Base-by-base conservation (phyloP, 1,140 invertebrate species). In the Melitaea cinxia region DNA sequence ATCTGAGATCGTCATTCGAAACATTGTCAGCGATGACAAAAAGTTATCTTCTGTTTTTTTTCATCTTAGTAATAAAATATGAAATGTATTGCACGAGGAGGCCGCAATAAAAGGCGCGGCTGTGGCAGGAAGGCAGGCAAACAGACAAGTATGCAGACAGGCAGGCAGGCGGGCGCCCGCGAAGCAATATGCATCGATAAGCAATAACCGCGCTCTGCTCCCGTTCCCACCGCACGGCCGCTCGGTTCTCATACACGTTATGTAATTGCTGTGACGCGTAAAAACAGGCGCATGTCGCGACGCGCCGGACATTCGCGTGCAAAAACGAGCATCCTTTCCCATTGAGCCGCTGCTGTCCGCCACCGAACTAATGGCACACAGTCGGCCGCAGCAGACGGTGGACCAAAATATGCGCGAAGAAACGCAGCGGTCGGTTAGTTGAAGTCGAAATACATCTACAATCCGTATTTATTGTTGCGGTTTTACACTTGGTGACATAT, bases 321-420 rank as follows among this genome's bases (percentile, higher is more conserved):
- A 70, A 77, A 73, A 77, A 77, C 65, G 39, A 42, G 68, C 63
- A 65, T 77, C 74, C 71, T 71, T 77, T 73, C 68, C 66, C 74
- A 74, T 69, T 74, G 73, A 72, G 26, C 23, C 17, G 54, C 42
- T 39, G 23, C 37, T 12, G 15, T 19, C 14, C 19, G 21, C 17
- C 23, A 47, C 42, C 42, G 42, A 47, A 47, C 23, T 23, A 24
- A 47, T 23, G n/a, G 23, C 42, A 54, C 26, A 19, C 21, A 4
- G 1, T 19, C 15, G 12, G 26, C 26, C 50, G 28, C 26, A 0
- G 14, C 5, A 53, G 5, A 1, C n/a, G n/a, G 0, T 1, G 1
- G 6, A 1, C 15, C 4, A 17, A 10, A 17, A 17, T 17, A 12
- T 6, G 15, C 10, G 5, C 17, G 21, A 47, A 47, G 42, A 21